These are phyloP conservation scores for Parnassius smintheus DNA, from an alignment of 2,888 invertebrate genomes.

Conservation along the genomic window DNA sequence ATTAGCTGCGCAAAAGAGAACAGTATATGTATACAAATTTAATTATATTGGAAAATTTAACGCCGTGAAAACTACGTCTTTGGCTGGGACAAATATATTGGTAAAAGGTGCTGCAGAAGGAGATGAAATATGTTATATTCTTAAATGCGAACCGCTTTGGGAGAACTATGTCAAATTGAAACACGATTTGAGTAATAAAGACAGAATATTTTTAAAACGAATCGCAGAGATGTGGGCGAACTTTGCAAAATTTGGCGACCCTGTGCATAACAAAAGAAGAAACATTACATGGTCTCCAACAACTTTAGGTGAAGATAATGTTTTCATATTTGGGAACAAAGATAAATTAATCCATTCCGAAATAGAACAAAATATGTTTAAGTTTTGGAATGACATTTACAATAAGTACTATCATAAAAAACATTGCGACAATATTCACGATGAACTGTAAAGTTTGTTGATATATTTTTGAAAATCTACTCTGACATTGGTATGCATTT, in stretches of 20 bases:
- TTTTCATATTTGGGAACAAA: slow-evolving; percentile 50
- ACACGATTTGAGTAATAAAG: slow-evolving; percentile 44
- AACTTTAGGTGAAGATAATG: slow-evolving; percentile 44
- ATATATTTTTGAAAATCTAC: too few species aligned
- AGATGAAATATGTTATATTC: slow-evolving; percentile 73
- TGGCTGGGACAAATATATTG: slow-evolving; percentile 42
- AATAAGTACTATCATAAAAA: slow-evolving; percentile 48
- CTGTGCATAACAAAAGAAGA: slow-evolving; percentile 46
- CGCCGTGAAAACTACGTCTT: slow-evolving; percentile 56
- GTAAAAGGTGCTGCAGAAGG: slow-evolving; percentile 71
- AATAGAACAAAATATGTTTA: slow-evolving; percentile 50
- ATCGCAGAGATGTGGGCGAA: slow-evolving; percentile 72
- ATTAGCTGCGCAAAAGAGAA: slow-evolving; percentile 40
- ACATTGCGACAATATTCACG: slow-evolving; percentile 46
- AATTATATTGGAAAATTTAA: slow-evolving; percentile 68
- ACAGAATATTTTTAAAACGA: slow-evolving; percentile 59
- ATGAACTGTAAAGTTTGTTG: slow-evolving; percentile 50
- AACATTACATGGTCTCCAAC: slow-evolving; percentile 56
- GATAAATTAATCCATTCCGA: slow-evolving; percentile 44
- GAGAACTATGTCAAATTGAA: slow-evolving; percentile 54
- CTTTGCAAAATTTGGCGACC: slow-evolving; percentile 70
- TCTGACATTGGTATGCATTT: too few species aligned
- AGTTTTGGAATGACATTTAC: slow-evolving; percentile 65
- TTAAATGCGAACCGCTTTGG: slow-evolving; percentile 68
- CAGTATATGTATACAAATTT: slow-evolving; percentile 68